A percentile compares a stretch with the other conserved stretches of the same genome.
Evolutionary conservation across 2,797 vertebrate genomes (phyloP).

Genomic region (Xenopus petersii): DNA sequence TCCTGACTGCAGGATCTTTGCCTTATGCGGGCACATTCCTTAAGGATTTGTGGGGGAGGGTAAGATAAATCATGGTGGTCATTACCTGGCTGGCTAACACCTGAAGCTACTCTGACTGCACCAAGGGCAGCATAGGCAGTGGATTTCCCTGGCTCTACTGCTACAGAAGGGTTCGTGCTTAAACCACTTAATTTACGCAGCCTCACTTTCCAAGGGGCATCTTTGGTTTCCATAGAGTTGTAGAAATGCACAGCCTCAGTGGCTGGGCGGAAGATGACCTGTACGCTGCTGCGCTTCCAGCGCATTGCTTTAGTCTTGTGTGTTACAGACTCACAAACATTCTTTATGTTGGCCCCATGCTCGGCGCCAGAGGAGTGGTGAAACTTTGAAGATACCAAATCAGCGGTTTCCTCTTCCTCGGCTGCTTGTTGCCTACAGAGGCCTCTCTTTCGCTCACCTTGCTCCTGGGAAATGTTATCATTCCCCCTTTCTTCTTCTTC

Average conservation of each 20-base stretch:
- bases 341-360: conserved; percentile 52
- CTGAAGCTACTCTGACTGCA: conserved; percentile 53
- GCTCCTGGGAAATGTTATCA: conserved; percentile 57
- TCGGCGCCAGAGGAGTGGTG: conserved; percentile 16
- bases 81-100: conserved; percentile 60
- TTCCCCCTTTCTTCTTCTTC: conserved; percentile 40
- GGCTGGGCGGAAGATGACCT: conserved; percentile 93
- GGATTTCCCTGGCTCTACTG: conserved; percentile 68
- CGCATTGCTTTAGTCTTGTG: conserved; percentile 78
- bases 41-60: conserved; percentile 57
- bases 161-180: conserved; percentile 60
- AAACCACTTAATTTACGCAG: conserved; percentile 92
- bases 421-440: conserved; percentile 73
- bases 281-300: conserved; percentile 83
- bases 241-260: conserved; percentile 96
- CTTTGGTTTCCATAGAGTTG: conserved; percentile 92
- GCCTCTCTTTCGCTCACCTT: conserved; percentile 61
- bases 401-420: conserved; percentile 65
- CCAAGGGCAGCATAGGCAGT: conserved; percentile 72
- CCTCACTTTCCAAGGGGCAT: conserved; percentile 91
- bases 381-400: conserved; percentile 47
- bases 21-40: conserved; percentile 71
- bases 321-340: conserved; percentile 72
- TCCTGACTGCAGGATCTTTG: conserved; percentile 82
- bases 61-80: conserved; percentile 57